Evolutionary conservation across 2,113 vertebrate genomes (phyloP).

Genomic region (Labrus mixtus): DNA sequence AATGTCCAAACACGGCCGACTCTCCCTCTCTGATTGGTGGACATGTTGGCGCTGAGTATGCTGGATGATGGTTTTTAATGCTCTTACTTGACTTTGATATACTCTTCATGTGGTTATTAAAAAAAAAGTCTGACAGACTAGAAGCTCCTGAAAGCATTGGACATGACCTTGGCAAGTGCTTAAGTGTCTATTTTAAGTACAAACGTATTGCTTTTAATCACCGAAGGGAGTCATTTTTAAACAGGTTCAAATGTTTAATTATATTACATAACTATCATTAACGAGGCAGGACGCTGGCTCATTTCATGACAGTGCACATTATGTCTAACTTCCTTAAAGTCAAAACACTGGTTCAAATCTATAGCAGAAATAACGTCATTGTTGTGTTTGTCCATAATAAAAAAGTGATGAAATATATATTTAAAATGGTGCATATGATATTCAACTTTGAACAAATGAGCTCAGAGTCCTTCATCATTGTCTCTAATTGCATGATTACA

Average conservation of each 20-base stretch:
- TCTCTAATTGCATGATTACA: too few species aligned
- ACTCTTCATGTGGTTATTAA: neutral
- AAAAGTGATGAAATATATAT: too few species aligned
- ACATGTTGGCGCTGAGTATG: slow-evolving; percentile 49
- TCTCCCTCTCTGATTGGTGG: slow-evolving; percentile 54
- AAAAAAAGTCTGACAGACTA: neutral
- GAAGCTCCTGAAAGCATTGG: slow-evolving; percentile 18
- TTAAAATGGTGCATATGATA: too few species aligned
- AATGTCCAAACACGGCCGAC: slow-evolving; percentile 34
- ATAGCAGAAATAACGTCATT: too few species aligned
- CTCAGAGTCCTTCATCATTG: too few species aligned
- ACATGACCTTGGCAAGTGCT: neutral
- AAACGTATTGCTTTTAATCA: neutral
- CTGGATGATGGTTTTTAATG: neutral
- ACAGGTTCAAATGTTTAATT: neutral
- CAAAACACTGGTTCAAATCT: neutral
- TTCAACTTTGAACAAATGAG: too few species aligned
- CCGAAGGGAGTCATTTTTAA: neutral
- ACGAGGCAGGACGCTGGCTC: neutral
- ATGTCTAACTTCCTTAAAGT: neutral
- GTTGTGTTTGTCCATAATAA: too few species aligned
- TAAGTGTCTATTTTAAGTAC: slow-evolving; percentile 9
- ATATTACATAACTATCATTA: neutral
- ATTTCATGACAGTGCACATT: neutral
- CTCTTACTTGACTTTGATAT: slow-evolving; percentile 19